Conservation (phyloP, 2,113 vertebrate genomes). For the Amphiprion percula region DNA sequence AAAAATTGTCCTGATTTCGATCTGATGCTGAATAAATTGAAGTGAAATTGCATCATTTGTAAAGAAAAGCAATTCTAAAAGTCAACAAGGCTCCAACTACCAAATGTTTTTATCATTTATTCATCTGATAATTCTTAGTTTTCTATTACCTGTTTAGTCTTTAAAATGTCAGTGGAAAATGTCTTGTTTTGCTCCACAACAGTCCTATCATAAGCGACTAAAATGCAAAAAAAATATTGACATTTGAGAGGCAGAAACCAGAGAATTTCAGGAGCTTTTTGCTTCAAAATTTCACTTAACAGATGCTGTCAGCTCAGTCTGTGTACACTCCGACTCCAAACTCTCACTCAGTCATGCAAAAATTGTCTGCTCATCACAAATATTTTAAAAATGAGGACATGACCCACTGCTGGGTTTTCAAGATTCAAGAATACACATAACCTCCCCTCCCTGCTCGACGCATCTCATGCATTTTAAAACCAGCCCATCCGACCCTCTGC, state of each 20-base stretch:
- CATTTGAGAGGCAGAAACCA: too few species aligned
- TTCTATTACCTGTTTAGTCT: too few species aligned
- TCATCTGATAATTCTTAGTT: too few species aligned
- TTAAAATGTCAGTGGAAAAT: too few species aligned
- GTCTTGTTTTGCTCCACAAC: background rate
- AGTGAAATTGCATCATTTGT: too few species aligned
- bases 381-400: conserved; percentile 22
- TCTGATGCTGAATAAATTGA: background rate
- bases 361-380: conserved; percentile 31
- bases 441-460: conserved; percentile 69
- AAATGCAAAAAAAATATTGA: too few species aligned
- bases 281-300: too few species aligned
- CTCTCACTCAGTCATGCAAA: conserved; percentile 1
- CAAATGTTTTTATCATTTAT: too few species aligned
- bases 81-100: too few species aligned
- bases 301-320: background rate
- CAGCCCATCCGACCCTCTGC: conserved; percentile 80
- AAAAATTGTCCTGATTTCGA: background rate
- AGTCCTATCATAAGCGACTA: too few species aligned
- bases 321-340: background rate
- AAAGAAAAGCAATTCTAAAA: background rate
- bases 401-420: conserved; percentile 36
- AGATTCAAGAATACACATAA: conserved; percentile 25
- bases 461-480: conserved; percentile 76
- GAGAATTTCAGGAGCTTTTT: too few species aligned